Evolutionary conservation across 2,113 vertebrate species (phyloP), one percentile per base, ranked within the genome.

Genomic region (Oryzias javanicus): DNA sequence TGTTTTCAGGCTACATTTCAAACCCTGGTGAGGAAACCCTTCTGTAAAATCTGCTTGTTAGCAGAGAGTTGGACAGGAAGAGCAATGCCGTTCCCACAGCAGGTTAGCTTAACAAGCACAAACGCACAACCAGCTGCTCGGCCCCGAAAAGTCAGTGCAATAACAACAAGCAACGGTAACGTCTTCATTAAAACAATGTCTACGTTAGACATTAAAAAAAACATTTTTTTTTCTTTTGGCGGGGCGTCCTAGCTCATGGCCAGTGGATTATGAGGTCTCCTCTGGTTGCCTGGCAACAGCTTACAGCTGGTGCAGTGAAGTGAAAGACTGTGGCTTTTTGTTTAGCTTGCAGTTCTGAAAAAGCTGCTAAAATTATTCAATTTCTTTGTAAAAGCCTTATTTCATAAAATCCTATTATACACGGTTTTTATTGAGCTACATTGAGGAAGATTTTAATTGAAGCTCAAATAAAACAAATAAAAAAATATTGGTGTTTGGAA

Each of bases 261-360:
- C 41, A 35, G 41, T 41, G 18, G 29, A 58, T 53, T 51, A 19
- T 46, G 6, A 24, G 51, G 60, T 56, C 42, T 29, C 17, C 19
- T 27, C 5, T 35, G 44, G 22, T 35, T 55, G 24, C 35, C 57
- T 45, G 22, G 51, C 44, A 61, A 27, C 51, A n/a, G 14, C 18
- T 56, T 16, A 35, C 10, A 12, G 35, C 35, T 12, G 35, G 8
- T 35, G 10, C 56, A 24, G 18, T 13, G n/a, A n/a, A n/a, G n/a
- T n/a, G 14, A 42, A 22, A 35, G 7, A 27, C 25, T 4, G 25
- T 17, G 20, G 42, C 10, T 14, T 35, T 48, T 17, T 52, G 42
- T 59, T 35, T 18, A 44, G 57, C 24, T 15, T 7, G 20, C 29
- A 51, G 7, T 35, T 8, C 18, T 40, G n/a, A 47, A 16, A 54